Percentiles rank a stretch among this genome's conserved stretches.
These are phyloP conservation scores for Shinisaurus crocodilurus DNA, from an alignment of 2,113 vertebrate species.

Conservation along the genomic window DNA sequence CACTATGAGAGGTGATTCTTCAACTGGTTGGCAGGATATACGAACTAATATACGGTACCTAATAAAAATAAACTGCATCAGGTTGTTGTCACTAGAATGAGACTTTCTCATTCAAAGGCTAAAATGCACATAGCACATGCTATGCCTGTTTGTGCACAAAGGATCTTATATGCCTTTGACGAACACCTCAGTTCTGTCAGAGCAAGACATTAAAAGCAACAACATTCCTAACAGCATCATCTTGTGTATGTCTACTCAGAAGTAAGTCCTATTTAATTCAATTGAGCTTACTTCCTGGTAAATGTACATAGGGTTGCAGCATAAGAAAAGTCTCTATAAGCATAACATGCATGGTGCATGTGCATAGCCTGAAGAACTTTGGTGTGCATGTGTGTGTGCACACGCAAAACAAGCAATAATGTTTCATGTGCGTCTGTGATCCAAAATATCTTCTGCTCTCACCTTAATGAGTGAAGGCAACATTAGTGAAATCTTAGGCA, in stretches of 20 bases:
- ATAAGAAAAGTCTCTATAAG: not conserved
- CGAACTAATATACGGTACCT: too few relatives aligned
- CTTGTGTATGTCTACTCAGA: not conserved
- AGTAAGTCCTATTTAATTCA: not conserved
- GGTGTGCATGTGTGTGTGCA: not conserved
- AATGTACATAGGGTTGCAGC: not conserved
- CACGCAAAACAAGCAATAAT: not conserved
- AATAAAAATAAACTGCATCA: not conserved
- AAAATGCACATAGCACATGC: not conserved
- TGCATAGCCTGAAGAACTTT: not conserved
- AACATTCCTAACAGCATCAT: not conserved
- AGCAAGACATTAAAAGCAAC: not conserved
- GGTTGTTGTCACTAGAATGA: not conserved
- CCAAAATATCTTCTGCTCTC: slow-evolving; percentile 54
- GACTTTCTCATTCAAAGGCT: not conserved
- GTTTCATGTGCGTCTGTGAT: not conserved
- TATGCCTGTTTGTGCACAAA: not conserved
- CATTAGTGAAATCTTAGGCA: slow-evolving; percentile 74
- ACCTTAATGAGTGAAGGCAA: slow-evolving; percentile 75
- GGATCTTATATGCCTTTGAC: not conserved
- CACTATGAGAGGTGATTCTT: not conserved
- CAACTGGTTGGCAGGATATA: too few relatives aligned
- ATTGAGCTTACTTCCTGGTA: not conserved
- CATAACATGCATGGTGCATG: not conserved
- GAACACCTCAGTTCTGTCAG: not conserved